Evolutionary conservation across 2,113 vertebrate species (phyloP).

Genomic region (Passer montanus): DNA sequence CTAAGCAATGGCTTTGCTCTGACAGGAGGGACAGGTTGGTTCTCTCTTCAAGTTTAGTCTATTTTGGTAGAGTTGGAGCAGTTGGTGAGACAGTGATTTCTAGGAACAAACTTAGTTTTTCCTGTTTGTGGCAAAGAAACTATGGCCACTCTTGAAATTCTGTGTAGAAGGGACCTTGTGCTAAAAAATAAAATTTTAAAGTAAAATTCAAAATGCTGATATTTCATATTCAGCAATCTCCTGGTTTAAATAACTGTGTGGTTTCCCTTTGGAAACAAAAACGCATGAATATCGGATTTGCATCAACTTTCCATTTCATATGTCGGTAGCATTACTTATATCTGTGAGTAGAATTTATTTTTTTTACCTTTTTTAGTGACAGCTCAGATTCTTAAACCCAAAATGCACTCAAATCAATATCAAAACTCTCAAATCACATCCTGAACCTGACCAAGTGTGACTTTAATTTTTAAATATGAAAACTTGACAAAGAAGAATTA

Average conservation of each 20-base stretch:
- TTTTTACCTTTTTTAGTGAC: not conserved
- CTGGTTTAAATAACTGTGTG: not conserved
- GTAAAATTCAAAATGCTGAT: not conserved
- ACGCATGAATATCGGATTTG: not conserved
- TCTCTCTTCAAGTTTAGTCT: not conserved
- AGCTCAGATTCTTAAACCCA: not conserved
- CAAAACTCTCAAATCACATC: accelerated
- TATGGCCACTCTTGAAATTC: not conserved
- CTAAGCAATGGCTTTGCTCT: not conserved
- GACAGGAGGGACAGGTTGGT: not conserved
- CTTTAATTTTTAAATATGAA: not conserved
- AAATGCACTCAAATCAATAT: not conserved
- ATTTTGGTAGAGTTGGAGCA: not conserved
- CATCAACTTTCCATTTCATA: not conserved
- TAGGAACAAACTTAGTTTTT: not conserved
- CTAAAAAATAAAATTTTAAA: not conserved
- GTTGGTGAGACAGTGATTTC: not conserved
- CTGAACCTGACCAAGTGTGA: not conserved
- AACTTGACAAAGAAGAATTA: not conserved
- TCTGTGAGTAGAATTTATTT: not conserved
- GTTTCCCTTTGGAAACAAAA: not conserved
- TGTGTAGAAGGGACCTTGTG: not conserved
- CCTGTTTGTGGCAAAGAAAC: not conserved
- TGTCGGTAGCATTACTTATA: not conserved
- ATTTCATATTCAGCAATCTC: not conserved